phyloP scores from a whole-genome alignment of 2,797 vertebrate species.

The Buphagus erythrorhynchus region DNA sequence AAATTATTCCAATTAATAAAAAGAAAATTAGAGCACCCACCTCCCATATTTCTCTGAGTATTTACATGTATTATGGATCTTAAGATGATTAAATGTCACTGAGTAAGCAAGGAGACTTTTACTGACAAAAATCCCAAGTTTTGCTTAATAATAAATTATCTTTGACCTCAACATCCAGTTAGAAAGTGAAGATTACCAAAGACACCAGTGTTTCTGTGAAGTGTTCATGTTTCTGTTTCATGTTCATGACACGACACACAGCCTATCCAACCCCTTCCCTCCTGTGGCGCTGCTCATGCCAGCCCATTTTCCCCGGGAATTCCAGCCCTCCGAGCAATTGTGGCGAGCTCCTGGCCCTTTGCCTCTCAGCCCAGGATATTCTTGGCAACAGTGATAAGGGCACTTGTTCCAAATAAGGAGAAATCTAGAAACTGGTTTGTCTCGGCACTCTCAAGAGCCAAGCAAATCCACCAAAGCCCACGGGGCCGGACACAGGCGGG shows the following conservation, averaged over 20 bases:
- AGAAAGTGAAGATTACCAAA: not conserved
- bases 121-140: too few relatives aligned
- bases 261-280: not conserved
- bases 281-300: not conserved
- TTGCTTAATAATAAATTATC: too few relatives aligned
- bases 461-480: not conserved
- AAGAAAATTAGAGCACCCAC: too few relatives aligned
- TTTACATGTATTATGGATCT: too few relatives aligned
- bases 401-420: not conserved
- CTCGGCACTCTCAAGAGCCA: not conserved
- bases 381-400: not conserved
- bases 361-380: not conserved
- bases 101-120: too few relatives aligned
- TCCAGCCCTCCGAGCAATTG: not conserved
- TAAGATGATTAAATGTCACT: too few relatives aligned
- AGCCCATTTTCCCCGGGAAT: not conserved
- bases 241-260: not conserved
- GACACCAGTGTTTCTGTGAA: not conserved
- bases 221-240: too few relatives aligned
- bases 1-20: too few relatives aligned
- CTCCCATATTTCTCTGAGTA: too few relatives aligned
- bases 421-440: not conserved
- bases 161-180: too few relatives aligned
- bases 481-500: fast-evolving
- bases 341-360: not conserved